A percentile compares a stretch with the other conserved stretches of the same genome.
These are phyloP conservation scores for Gonioctena quinquepunctata DNA, from an alignment of 1,140 invertebrate species.

Conservation along the genomic window DNA sequence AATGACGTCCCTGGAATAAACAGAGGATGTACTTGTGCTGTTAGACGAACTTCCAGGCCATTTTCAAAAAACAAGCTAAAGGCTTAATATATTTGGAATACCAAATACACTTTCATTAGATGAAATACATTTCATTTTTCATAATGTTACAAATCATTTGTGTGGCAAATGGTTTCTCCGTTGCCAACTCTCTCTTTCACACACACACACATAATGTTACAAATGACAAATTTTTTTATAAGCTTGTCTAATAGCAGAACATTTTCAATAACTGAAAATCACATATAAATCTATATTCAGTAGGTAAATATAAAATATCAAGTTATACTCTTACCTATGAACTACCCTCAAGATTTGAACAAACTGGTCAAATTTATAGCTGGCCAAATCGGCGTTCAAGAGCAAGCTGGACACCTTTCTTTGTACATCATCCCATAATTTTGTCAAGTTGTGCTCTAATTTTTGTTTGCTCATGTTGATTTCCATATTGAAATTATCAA, in stretches of 20 bases:
- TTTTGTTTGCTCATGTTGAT: conserved; percentile 78
- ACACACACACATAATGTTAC: too few species aligned
- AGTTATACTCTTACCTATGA: conserved; percentile 64
- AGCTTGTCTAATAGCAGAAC: too few species aligned
- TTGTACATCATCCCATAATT: conserved; percentile 94
- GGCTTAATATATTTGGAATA: too few species aligned
- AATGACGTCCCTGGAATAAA: too few species aligned
- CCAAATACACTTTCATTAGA: too few species aligned
- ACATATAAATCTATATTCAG: neutral
- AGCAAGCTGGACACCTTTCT: conserved; percentile 84
- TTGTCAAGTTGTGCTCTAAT: conserved; percentile 79
- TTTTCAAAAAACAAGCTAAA: too few species aligned
- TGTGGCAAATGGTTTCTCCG: too few species aligned
- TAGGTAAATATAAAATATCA: neutral
- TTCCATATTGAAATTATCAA: conserved; percentile 60
- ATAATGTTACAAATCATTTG: too few species aligned
- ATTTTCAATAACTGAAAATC: neutral
- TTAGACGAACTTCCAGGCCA: too few species aligned
- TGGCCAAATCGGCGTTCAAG: conserved; percentile 74
- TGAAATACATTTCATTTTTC: too few species aligned
- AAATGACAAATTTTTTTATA: neutral
- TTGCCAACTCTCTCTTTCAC: too few species aligned
- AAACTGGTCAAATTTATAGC: conserved; percentile 93
- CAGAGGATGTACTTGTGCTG: too few species aligned
- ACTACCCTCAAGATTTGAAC: conserved; percentile 86